Base-by-base conservation (phyloP, 2,888 invertebrate species). In the Euphydryas editha region DNA sequence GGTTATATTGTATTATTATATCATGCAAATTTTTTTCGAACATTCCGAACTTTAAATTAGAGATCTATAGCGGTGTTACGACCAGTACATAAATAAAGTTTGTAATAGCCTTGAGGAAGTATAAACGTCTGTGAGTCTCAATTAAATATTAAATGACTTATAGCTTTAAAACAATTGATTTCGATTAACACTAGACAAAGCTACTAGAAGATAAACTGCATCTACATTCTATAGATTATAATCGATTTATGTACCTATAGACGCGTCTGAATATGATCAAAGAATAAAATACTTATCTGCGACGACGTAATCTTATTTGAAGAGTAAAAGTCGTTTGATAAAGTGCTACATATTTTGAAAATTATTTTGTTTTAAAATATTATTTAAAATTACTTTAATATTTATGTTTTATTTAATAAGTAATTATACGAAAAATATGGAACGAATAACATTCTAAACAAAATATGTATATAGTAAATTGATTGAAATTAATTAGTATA, bases 111-210 rank as follows among this genome's bases (percentile, higher is more conserved):
- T 69, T 73, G 74, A 81, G 88, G 82, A 70, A 71, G 82, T 80
- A 79, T 78, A 83, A 78, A 82, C 65, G 72, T 73, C 80, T 79
- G 79, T 83, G 81, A 86, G 81, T 81, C 86, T 88, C 87, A 90
- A 91, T 90, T 90, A 90, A 90, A 86, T 81, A 69, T 78, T 77
- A 78, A 78, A 85, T 87, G 88, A 90, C 78, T 90, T 91, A 92
- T 84, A 78, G 85, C 82, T 60, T 76, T 79, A 81, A 86, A 91
- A 90, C 92, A 91, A 92, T 91, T 88, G 90, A 85, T 85, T 88
- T 89, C 87, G 84, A 90, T 90, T 90, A 90, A 86, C 84, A 84
- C 84, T 84, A 85, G 80, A 81, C 85, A 84, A 84, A 81, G 85
- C 85, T 86, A 84, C 86, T 83, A 86, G 84, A 84, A 86, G 82